A percentile compares a stretch with the other conserved stretches of the same genome.
These are phyloP conservation scores for Allolobophora icterica DNA, from an alignment of 2,888 invertebrate species.

Conservation along the genomic window DNA sequence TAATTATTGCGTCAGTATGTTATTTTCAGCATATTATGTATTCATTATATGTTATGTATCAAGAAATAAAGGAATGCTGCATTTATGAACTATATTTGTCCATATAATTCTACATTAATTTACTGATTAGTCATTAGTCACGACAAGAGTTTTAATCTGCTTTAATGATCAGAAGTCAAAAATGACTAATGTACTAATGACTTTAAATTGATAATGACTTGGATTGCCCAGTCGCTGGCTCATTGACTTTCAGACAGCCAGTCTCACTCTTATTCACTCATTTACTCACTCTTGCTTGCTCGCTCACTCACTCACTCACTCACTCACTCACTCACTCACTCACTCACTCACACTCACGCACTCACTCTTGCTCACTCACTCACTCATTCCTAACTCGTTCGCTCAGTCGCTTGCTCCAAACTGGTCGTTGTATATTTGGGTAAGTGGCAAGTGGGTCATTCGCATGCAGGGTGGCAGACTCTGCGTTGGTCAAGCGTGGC, in stretches of 20 bases:
- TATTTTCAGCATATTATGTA: no score
- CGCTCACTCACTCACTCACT: no score
- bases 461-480: slow-evolving; percentile 8
- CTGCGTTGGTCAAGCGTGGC: slow-evolving; percentile 17
- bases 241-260: neutral
- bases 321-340: no score
- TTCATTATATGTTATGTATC: no score
- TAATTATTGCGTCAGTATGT: no score
- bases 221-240: neutral
- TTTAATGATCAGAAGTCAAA: neutral
- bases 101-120: no score
- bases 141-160: neutral
- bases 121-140: neutral
- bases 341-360: no score
- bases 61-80: no score
- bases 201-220: neutral
- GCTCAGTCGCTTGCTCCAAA: neutral
- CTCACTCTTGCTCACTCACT: no score
- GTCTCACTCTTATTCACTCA: neutral
- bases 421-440: neutral
- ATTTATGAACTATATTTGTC: no score
- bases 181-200: neutral
- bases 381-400: neutral
- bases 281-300: no score
- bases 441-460: neutral